Percentiles rank a stretch among this genome's conserved stretches.
Evolutionary conservation across 1,140 invertebrate genomes (phyloP).

Genomic region (Conopomorpha cramerella): DNA sequence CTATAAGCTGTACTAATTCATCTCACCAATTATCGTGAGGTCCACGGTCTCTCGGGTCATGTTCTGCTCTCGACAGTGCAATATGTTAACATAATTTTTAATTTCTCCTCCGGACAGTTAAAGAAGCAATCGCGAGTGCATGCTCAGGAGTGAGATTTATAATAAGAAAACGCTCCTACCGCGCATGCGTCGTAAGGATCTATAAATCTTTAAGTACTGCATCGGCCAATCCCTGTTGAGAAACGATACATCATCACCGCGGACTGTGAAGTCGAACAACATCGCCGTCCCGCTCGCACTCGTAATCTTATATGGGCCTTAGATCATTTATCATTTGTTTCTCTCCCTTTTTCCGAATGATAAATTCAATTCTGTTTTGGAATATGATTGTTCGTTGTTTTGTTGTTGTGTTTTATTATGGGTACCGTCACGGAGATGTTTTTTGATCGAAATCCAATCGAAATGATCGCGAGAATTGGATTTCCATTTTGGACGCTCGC

Average conservation of each 20-base stretch:
- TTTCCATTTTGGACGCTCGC: conserved; percentile 50
- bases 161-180: conserved; percentile 55
- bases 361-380: conserved; percentile 59
- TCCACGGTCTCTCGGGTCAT: too few species aligned
- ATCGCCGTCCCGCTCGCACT: conserved; percentile 35
- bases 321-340: conserved; percentile 55
- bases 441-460: conserved; percentile 54
- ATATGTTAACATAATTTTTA: conserved; percentile 56
- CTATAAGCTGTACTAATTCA: too few species aligned
- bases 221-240: conserved; percentile 57
- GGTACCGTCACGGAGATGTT: conserved; percentile 47
- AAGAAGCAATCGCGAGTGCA: conserved; percentile 38
- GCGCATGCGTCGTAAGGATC: conserved; percentile 48
- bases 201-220: conserved; percentile 55
- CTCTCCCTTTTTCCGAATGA: conserved; percentile 53
- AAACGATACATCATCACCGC: conserved; percentile 53
- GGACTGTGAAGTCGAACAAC: conserved; percentile 32
- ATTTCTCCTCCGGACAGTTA: conserved; percentile 31
- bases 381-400: conserved; percentile 57
- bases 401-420: conserved; percentile 53
- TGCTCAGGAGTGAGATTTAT: conserved; percentile 53
- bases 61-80: conserved; percentile 23
- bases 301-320: conserved; percentile 12
- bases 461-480: conserved; percentile 55
- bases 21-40: too few species aligned